phyloP scores from a whole-genome alignment of 1,140 invertebrate species.

The Nasonia vitripennis region DNA sequence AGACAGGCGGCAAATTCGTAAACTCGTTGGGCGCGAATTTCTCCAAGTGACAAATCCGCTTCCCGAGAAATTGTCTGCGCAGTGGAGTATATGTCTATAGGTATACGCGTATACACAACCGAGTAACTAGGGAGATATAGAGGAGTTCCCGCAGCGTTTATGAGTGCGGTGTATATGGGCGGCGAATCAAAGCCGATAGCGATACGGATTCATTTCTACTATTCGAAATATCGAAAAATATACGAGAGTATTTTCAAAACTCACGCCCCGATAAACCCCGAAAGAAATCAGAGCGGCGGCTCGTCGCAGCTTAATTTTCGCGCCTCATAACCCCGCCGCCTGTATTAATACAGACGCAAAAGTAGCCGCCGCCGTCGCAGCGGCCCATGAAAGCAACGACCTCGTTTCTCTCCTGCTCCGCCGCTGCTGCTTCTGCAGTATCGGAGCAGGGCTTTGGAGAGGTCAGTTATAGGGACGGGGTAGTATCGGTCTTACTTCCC shows the following conservation, averaged over 20 bases:
- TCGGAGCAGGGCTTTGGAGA: constrained; percentile 2
- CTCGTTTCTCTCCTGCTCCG: constrained; percentile 6
- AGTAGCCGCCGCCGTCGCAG: neutral
- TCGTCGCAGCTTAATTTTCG: constrained; percentile 4
- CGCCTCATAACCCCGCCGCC: neutral
- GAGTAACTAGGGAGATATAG: neutral
- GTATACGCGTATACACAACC: neutral
- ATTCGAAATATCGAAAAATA: too few species aligned
- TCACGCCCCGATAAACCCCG: too few species aligned
- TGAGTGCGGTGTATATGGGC: too few species aligned
- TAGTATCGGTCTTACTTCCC: constrained; percentile 16
- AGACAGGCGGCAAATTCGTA: constrained; percentile 12
- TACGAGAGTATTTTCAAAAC: too few species aligned
- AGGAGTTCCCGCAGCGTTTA: neutral
- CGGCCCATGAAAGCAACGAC: constrained; percentile 14
- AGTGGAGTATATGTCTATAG: neutral
- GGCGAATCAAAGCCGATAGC: neutral
- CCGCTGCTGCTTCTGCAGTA: neutral
- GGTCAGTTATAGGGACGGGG: neutral
- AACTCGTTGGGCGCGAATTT: constrained; percentile 34
- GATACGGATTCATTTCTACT: neutral
- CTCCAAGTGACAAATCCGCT: constrained; percentile 35
- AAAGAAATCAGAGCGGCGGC: neutral
- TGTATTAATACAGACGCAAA: neutral
- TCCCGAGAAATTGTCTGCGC: constrained; percentile 22